These are phyloP conservation scores for Crotalus helleri DNA, from an alignment of 2,113 vertebrate species.

Conservation along the genomic window DNA sequence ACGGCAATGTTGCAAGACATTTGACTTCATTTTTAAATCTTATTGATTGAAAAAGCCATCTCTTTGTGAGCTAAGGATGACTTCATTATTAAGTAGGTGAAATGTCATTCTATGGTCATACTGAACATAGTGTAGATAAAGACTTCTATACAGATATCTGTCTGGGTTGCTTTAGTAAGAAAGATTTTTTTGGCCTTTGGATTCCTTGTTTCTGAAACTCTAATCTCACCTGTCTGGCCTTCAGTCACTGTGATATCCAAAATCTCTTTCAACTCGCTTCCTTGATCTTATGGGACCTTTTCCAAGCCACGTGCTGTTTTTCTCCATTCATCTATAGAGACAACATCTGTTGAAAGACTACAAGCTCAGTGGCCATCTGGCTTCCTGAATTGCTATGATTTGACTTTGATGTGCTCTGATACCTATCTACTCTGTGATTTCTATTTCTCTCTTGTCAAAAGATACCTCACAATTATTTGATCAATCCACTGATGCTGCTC, in stretches of 20 bases:
- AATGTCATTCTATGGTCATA: accelerated
- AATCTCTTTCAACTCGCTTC: neutral
- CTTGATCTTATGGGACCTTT: neutral
- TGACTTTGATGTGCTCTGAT: neutral
- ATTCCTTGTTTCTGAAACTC: neutral
- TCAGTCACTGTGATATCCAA: neutral
- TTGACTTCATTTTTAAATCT: neutral
- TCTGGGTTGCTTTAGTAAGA: neutral
- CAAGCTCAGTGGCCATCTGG: neutral
- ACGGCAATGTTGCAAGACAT: neutral
- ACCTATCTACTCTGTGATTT: neutral
- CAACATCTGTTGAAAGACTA: neutral
- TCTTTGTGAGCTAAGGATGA: neutral
- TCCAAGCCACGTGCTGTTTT: neutral
- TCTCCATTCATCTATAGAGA: neutral
- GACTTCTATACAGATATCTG: constrained; percentile 3
- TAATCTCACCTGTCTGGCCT: neutral
- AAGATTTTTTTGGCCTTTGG: constrained; percentile 27
- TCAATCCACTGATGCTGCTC: neutral
- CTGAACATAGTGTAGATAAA: constrained; percentile 4
- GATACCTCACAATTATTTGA: neutral
- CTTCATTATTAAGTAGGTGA: neutral
- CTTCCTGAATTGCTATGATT: neutral
- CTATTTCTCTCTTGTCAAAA: neutral
- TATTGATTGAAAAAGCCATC: neutral